Conservation (phyloP, 1,140 invertebrate genomes). For the Lordiphosa mommai region DNA sequence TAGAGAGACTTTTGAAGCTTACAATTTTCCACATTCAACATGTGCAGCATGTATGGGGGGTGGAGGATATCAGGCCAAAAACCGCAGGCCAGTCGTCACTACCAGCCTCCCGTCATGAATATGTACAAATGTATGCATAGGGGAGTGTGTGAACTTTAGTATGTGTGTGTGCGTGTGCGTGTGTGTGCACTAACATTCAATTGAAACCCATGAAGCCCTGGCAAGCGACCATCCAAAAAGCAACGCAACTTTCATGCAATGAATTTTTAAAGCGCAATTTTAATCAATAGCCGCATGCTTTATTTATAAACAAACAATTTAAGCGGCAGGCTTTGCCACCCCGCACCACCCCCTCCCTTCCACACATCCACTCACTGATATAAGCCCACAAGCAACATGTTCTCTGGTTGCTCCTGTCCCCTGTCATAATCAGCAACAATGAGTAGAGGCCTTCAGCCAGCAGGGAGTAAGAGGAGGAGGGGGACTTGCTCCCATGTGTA, state of each 20-base stretch:
- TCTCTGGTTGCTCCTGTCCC: neutral
- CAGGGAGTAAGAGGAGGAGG: neutral
- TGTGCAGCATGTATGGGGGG: conserved; percentile 25
- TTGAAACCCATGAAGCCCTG: conserved; percentile 42
- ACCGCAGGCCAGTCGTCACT: conserved; percentile 11
- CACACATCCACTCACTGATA: neutral
- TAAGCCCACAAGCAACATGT: conserved; percentile 10
- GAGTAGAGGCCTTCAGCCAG: neutral
- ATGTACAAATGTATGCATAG: conserved; percentile 26
- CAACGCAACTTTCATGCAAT: conserved; percentile 36
- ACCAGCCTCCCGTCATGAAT: conserved; percentile 11
- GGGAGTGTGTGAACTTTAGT: conserved; percentile 8
- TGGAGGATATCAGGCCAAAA: conserved; percentile 3
- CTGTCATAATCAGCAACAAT: conserved; percentile 40
- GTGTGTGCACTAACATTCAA: conserved; percentile 32
- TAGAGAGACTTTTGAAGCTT: conserved; percentile 16
- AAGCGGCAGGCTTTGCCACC: conserved; percentile 11
- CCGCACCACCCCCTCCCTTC: neutral
- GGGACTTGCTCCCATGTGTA: conserved; percentile 40
- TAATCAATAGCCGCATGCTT: conserved; percentile 67
- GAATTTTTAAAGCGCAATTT: conserved; percentile 73
- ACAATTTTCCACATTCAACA: conserved; percentile 26
- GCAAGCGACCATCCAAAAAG: neutral
- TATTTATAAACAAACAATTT: conserved; percentile 75
- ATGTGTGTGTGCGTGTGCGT: conserved; percentile 12